Percentiles rank a stretch among this genome's conserved stretches.
Conservation (phyloP, 30 jellyfish, hydroid and myxozoan species). For the Clytia hemisphaerica region DNA sequence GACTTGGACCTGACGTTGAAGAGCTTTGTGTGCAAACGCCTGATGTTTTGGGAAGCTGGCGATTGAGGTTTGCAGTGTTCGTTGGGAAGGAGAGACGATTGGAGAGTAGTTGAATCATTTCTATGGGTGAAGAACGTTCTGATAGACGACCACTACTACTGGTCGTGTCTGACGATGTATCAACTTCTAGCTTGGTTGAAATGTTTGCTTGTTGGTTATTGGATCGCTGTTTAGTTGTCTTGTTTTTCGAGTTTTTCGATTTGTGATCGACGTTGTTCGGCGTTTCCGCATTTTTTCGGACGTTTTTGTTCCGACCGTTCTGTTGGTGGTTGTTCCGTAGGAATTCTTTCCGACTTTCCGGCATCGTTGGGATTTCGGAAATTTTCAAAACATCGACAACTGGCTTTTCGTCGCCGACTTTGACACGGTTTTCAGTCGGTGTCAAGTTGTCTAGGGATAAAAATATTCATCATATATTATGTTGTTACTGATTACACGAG, state of each 20-base stretch:
- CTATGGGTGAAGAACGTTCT: no score
- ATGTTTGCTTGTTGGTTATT: neutral
- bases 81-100: neutral
- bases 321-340: no score
- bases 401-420: constrained; percentile 10
- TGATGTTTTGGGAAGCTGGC: constrained; percentile 26
- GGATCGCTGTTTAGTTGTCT: no score
- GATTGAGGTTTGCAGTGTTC: neutral
- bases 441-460: constrained; percentile 3
- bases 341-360: no score
- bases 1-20: constrained; percentile 31
- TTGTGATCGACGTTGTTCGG: neutral
- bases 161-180: neutral
- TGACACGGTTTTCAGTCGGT: constrained; percentile 40
- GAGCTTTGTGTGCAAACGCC: constrained; percentile 33
- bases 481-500: no score
- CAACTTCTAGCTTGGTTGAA: neutral
- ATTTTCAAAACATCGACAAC: neutral
- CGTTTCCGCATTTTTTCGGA: neutral
- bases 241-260: no score
- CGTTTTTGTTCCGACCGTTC: constrained; percentile 5
- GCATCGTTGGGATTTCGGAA: no score
- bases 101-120: constrained; percentile 11
- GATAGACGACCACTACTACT: neutral
- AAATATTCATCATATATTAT: no score